Evolutionary conservation across 2,113 vertebrate genomes (phyloP), one percentile per base, ranked within the genome.

Genomic region (Campylorhamphus procurvoides): DNA sequence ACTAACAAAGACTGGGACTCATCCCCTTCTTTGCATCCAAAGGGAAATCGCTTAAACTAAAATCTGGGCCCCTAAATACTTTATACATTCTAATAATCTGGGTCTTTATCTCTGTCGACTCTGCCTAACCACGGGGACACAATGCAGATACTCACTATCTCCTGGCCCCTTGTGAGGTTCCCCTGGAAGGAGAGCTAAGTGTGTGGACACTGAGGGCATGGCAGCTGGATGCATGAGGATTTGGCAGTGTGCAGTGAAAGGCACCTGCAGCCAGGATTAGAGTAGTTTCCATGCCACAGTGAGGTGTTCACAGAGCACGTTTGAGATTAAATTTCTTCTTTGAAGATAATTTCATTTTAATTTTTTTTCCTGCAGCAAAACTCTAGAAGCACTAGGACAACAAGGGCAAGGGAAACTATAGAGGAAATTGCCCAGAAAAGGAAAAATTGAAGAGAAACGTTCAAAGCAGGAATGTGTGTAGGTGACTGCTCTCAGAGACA

Each of bases 71-170:
- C 73, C 35, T 95, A 94, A 96, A 52, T 63, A 84, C 79, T 81
- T 91, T 67, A 63, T 86, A 77, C 0, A 0, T 86, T 50, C 33
- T 58, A 90, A 67, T 89, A 89, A 87, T 95, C 94, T 81, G 64
- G 64, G 84, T 94, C 89, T 95, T 92, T 93, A 96, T 91, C 93
- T 94, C 86, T 72, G 68, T 80, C 6, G 27, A 40, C 89, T 92
- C 76, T 4, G 4, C 86, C 80, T 84, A 37, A 89, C 29, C 47
- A 4, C 47, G 10, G 64, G 76, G 42, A n/a, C 64, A 78, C 68
- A 66, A 44, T 71, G 59, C 86, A 35, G 59, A 63, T 75, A 68
- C 76, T 88, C 37, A 3, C 53, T 28, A 1, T 76, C 79, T 75
- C 60, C 56, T 74, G 66, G 72, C 8, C 40, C 33, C 89, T 71